A percentile compares a stretch with the other conserved stretches of the same genome.
phyloP scores from a whole-genome alignment of 1,140 invertebrate species.

The Olivierus martensii region DNA sequence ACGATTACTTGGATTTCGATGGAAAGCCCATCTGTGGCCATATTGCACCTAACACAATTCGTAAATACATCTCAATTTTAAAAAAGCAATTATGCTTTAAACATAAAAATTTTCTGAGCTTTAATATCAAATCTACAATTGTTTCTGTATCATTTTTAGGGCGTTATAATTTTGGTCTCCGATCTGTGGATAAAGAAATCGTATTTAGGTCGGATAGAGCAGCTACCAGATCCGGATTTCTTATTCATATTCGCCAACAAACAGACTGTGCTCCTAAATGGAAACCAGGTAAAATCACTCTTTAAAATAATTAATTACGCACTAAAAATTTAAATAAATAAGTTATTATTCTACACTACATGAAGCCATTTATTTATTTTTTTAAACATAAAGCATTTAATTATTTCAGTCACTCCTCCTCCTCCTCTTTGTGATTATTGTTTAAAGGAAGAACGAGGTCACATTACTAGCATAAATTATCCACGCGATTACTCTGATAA shows the following conservation, averaged over 20 bases:
- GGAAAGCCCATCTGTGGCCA: conserved; percentile 19
- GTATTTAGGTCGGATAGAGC: conserved; percentile 12
- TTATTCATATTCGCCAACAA: conserved; percentile 1
- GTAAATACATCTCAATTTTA: conserved; percentile 1
- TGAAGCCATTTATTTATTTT: too few relatives aligned
- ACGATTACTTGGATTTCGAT: conserved; percentile 23
- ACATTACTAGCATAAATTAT: conserved; percentile 20
- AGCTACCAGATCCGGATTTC: conserved; percentile 10
- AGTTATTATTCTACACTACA: too few relatives aligned
- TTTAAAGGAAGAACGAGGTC: conserved; percentile 13
- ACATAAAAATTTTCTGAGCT: too few relatives aligned
- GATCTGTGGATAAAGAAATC: conserved; percentile 13
- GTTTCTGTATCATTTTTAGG: too few relatives aligned
- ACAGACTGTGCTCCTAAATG: background rate
- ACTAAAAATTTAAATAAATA: too few relatives aligned
- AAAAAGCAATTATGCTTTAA: background rate
- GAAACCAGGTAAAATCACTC: too few relatives aligned
- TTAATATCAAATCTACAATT: too few relatives aligned
- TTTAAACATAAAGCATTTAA: background rate
- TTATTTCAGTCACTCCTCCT: conserved; percentile 10
- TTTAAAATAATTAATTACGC: too few relatives aligned
- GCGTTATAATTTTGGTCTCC: background rate
- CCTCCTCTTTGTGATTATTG: conserved; percentile 20
- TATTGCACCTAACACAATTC: conserved; percentile 17
- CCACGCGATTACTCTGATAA: conserved; percentile 19